Conservation (phyloP, 2,888 invertebrate genomes). For the Napeogenes inachia region DNA sequence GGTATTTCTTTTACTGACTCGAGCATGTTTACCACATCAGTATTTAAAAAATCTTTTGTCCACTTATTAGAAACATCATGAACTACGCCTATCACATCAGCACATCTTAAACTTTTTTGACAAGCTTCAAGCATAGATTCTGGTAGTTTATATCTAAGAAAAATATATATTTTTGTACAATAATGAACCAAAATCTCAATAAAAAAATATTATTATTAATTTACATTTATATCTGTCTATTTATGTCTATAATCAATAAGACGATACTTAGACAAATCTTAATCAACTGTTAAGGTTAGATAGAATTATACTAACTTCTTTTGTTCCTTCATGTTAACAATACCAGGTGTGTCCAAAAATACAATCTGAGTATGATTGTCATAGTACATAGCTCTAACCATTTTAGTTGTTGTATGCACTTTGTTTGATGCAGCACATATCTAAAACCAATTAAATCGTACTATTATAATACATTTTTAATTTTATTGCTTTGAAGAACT, state of each 20-base stretch:
- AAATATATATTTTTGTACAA: neutral
- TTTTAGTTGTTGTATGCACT: slow-evolving; percentile 91
- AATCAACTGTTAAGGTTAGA: slow-evolving; percentile 1
- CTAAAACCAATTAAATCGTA: slow-evolving; percentile 60
- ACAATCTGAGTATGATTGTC: slow-evolving; percentile 90
- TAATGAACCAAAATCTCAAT: too few species aligned
- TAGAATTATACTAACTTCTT: slow-evolving; percentile 74
- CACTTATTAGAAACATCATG: slow-evolving; percentile 88
- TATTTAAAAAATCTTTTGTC: slow-evolving; percentile 82
- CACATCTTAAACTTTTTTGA: slow-evolving; percentile 79
- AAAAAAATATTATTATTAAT: too few species aligned
- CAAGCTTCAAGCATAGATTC: slow-evolving; percentile 70
- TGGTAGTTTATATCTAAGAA: slow-evolving; percentile 60
- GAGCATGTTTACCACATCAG: slow-evolving; percentile 83
- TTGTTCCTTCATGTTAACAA: slow-evolving; percentile 83
- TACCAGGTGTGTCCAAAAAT: slow-evolving; percentile 95
- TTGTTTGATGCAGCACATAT: slow-evolving; percentile 93
- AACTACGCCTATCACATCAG: slow-evolving; percentile 89
- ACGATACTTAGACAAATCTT: too few species aligned
- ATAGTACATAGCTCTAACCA: slow-evolving; percentile 84
- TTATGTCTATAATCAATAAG: neutral
- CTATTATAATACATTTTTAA: too few species aligned
- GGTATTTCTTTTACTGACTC: slow-evolving; percentile 77
- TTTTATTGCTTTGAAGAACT: too few species aligned
- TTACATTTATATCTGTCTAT: too few species aligned